Evolutionary conservation across 2,888 invertebrate genomes (phyloP).

Genomic region (Drosophila aldrichi): DNA sequence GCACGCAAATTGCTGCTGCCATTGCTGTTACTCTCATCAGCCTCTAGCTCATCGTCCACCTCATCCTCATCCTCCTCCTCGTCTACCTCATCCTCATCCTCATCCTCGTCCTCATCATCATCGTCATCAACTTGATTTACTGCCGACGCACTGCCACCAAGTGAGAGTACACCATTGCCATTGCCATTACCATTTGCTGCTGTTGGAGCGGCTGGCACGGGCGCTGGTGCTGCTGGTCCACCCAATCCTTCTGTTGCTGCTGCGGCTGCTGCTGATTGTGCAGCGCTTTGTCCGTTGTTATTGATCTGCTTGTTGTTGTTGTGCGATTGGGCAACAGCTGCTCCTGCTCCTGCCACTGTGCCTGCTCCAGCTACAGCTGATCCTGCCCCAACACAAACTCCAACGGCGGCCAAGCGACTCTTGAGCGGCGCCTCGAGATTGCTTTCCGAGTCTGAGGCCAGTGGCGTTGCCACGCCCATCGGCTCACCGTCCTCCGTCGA

Average conservation of each 20-base stretch:
- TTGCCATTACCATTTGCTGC: conserved; percentile 80
- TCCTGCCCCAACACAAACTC: not conserved
- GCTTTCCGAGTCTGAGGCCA: conserved; percentile 89
- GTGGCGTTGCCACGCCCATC: conserved; percentile 64
- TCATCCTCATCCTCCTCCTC: conserved; percentile 67
- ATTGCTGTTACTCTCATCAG: conserved; percentile 75
- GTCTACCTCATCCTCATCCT: conserved; percentile 47
- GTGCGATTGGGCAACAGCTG: conserved; percentile 13
- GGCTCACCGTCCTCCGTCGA: conserved; percentile 70
- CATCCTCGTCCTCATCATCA: conserved; percentile 33
- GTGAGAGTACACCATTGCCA: conserved; percentile 42
- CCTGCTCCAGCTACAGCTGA: conserved; percentile 3
- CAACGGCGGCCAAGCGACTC: conserved; percentile 24
- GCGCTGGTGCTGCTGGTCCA: conserved; percentile 7
- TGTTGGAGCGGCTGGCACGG: conserved; percentile 1
- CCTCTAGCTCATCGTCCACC: conserved; percentile 72
- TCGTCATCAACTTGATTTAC: conserved; percentile 32
- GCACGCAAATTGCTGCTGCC: conserved; percentile 64
- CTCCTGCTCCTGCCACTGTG: conserved; percentile 3
- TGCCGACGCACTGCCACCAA: conserved; percentile 12
- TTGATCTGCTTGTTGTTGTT: conserved; percentile 47
- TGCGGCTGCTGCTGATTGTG: conserved; percentile 17
- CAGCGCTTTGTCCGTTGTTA: conserved; percentile 47
- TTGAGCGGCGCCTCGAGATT: conserved; percentile 89
- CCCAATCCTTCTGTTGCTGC: conserved; percentile 5